Evolutionary conservation across 2,797 vertebrate genomes (phyloP).

Genomic region (Pagetopsis macropterus): DNA sequence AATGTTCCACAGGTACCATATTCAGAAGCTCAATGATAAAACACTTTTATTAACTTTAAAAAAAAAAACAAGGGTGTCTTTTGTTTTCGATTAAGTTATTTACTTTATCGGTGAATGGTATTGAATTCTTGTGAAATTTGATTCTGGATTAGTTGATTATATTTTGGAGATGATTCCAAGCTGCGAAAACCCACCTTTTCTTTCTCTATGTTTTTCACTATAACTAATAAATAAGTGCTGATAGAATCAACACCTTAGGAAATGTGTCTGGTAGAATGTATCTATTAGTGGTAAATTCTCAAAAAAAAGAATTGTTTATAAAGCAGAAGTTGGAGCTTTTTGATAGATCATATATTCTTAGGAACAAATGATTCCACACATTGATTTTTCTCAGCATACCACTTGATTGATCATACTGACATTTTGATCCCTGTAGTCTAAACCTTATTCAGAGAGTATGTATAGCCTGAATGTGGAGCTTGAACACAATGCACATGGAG

Average conservation of each 20-base stretch:
- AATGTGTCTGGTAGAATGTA: background rate
- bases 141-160: background rate
- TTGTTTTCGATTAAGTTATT: conserved; percentile 5
- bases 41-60: background rate
- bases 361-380: too few species aligned
- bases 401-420: too few species aligned
- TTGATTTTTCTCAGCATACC: too few species aligned
- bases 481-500: background rate
- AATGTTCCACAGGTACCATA: background rate
- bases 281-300: background rate
- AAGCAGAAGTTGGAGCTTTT: too few species aligned
- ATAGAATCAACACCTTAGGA: background rate
- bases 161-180: background rate
- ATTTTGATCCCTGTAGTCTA: too few species aligned
- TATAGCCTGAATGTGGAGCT: too few species aligned
- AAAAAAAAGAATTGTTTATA: too few species aligned
- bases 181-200: background rate
- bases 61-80: background rate
- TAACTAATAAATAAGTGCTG: background rate
- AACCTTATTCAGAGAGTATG: too few species aligned
- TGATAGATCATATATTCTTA: too few species aligned
- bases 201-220: background rate
- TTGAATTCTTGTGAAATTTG: background rate
- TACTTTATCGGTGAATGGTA: background rate
- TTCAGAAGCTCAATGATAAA: background rate